Percentiles rank a stretch among this genome's conserved stretches.
These are phyloP conservation scores for Lithophane socia DNA, from an alignment of 2,888 invertebrate genomes.

Conservation along the genomic window DNA sequence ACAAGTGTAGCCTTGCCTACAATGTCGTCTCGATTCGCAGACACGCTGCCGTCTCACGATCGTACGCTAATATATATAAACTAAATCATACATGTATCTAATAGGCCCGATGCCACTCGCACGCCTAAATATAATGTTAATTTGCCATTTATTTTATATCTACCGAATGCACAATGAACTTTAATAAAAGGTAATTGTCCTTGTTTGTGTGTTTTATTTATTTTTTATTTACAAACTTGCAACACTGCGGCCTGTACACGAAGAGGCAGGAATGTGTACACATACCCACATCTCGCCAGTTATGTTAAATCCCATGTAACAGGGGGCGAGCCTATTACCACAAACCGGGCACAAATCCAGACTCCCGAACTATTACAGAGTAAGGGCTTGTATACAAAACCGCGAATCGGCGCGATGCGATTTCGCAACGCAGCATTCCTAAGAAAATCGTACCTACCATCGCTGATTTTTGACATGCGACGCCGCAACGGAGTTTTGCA, in stretches of 20 bases:
- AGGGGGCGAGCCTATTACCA: background rate
- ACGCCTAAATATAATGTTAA: conserved; percentile 72
- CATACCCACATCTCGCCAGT: too few species aligned
- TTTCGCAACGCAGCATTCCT: too few species aligned
- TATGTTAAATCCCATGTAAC: background rate
- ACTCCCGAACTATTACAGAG: background rate
- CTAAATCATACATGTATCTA: conserved; percentile 56
- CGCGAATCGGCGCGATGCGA: too few species aligned
- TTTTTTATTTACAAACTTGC: background rate
- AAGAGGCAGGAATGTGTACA: background rate
- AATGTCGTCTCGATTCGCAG: conserved; percentile 13
- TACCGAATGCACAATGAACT: conserved; percentile 89
- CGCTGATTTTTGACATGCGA: too few species aligned
- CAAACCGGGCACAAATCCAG: background rate
- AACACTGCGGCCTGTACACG: background rate
- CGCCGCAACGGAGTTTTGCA: too few species aligned
- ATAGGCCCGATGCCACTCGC: conserved; percentile 60
- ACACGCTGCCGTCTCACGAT: conserved; percentile 29
- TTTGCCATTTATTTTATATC: conserved; percentile 82
- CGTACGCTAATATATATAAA: conserved; percentile 44
- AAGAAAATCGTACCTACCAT: too few species aligned
- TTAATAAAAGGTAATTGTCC: conserved; percentile 89
- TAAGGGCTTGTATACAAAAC: too few species aligned
- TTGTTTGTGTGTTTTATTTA: conserved; percentile 83
- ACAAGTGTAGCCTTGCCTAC: conserved; percentile 2